Evolutionary conservation across 35 echinoderm and acorn worm genomes (phyloP).

Genomic region (Lytechinus variegatus): DNA sequence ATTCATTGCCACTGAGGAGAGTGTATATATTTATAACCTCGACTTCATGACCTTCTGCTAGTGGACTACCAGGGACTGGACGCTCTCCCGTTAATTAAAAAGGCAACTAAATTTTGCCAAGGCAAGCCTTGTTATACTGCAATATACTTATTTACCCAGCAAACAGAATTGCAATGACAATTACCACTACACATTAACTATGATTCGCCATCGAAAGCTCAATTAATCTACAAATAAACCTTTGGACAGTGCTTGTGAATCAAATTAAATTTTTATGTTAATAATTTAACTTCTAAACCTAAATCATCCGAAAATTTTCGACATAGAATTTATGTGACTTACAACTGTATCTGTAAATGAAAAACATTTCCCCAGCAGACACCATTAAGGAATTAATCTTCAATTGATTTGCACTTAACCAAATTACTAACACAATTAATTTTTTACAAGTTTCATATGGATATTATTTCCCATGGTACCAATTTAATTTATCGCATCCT

Average conservation of each 20-base stretch:
- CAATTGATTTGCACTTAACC: not conserved
- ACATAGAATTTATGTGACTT: not conserved
- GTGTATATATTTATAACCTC: conserved; percentile 31
- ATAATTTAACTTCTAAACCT: not conserved
- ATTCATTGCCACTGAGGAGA: not conserved
- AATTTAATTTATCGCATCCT: not conserved
- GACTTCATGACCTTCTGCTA: conserved; percentile 23
- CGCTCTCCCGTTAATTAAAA: conserved; percentile 39
- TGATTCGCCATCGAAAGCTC: conserved; percentile 1
- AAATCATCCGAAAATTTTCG: not conserved
- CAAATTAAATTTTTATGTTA: not conserved
- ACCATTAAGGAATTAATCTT: not conserved
- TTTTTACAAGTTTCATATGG: not conserved
- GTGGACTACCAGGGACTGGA: conserved; percentile 9
- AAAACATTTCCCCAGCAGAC: not conserved
- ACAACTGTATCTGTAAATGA: not conserved
- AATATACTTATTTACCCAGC: not conserved
- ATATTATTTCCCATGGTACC: not conserved
- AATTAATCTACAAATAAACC: not conserved
- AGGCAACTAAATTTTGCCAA: conserved; percentile 31
- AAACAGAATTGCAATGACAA: conserved; percentile 19
- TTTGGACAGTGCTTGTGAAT: not conserved
- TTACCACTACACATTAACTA: conserved; percentile 19
- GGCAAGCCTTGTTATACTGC: conserved; percentile 30
- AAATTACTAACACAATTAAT: not conserved